Conservation (phyloP, 2,113 vertebrate genomes). For the Rhabdomys dilectus region DNA sequence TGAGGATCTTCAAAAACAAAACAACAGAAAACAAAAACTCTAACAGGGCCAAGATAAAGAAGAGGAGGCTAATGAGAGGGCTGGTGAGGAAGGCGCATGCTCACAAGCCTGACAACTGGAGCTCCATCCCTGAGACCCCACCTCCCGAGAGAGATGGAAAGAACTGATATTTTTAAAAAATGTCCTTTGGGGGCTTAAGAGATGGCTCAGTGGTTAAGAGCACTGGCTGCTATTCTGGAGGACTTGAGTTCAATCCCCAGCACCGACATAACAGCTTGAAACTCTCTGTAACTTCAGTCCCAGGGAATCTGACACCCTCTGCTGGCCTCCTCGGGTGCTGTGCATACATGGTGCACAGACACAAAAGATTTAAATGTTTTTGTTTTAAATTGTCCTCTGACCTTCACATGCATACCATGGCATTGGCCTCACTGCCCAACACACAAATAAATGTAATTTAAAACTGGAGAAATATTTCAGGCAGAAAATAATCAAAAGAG, state of each 20-base stretch:
- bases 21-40: not conserved
- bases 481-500: conserved; percentile 18
- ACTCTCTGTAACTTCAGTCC: not conserved
- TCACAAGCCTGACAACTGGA: not conserved
- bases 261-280: not conserved
- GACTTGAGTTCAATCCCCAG: not conserved
- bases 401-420: not conserved
- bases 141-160: not conserved
- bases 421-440: too few relatives aligned
- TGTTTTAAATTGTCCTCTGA: not conserved
- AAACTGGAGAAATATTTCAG: not conserved
- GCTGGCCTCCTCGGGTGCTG: not conserved
- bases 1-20: not conserved
- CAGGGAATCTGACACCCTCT: not conserved
- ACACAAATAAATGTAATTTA: not conserved
- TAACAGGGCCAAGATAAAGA: not conserved
- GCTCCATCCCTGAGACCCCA: not conserved
- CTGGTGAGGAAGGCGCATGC: too few relatives aligned
- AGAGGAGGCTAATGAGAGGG: not conserved
- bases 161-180: not conserved
- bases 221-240: not conserved
- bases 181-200: not conserved
- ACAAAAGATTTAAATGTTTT: not conserved
- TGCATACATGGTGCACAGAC: not conserved
- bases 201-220: not conserved